phyloP scores from a whole-genome alignment of 2,888 invertebrate genomes.

The Pogonocherus hispidulus region DNA sequence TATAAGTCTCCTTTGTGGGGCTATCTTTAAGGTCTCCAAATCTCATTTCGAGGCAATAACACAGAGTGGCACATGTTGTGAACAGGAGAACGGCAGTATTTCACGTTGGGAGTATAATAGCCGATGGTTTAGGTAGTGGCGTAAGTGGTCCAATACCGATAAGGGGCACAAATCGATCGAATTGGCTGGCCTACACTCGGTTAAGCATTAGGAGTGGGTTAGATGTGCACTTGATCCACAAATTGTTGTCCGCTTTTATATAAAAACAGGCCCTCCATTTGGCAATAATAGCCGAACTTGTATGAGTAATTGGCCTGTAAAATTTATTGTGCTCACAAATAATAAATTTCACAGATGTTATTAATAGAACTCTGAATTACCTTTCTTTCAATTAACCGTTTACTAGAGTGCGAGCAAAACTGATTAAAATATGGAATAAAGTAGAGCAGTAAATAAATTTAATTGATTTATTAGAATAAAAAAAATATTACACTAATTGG shows the following conservation, averaged over 20 bases:
- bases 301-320: no score
- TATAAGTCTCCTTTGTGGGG: constrained; percentile 53
- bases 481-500: no score
- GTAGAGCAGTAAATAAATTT: no score
- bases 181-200: constrained; percentile 33
- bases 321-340: no score
- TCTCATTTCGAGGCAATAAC: constrained; percentile 59
- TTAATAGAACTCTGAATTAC: no score
- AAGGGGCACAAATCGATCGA: constrained; percentile 53
- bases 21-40: constrained; percentile 57
- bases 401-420: no score
- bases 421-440: no score
- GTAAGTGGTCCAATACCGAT: constrained; percentile 55
- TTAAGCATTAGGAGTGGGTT: constrained; percentile 32
- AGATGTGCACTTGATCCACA: constrained; percentile 25
- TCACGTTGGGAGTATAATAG: constrained; percentile 54
- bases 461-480: no score
- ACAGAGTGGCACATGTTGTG: constrained; percentile 58
- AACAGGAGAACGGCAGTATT: constrained; percentile 57
- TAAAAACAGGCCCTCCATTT: constrained; percentile 1
- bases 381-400: no score
- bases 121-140: constrained; percentile 54
- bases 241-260: constrained; percentile 26
- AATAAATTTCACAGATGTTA: no score
- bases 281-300: not conserved